Evolutionary conservation across 2,113 vertebrate genomes (phyloP).

Genomic region (Fulmarus glacialis): DNA sequence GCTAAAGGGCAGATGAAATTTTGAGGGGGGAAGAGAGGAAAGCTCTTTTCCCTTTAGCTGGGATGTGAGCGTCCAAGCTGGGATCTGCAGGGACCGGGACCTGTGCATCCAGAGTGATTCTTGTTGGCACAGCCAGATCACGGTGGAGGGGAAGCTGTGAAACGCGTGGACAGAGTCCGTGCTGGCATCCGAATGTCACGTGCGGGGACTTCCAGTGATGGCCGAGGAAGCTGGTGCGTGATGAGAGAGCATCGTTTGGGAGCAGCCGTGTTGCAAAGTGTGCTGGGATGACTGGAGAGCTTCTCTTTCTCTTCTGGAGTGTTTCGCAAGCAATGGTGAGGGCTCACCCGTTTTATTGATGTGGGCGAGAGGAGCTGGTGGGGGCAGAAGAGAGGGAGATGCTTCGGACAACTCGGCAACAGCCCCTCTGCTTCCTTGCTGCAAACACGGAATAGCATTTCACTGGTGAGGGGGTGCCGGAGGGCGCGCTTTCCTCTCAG

Average conservation of each 20-base stretch:
- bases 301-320: neutral
- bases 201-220: rapidly evolving
- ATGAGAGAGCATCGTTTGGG: rapidly evolving
- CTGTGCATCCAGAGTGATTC: neutral
- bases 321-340: neutral
- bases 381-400: neutral
- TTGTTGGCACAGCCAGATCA: neutral
- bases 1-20: rapidly evolving
- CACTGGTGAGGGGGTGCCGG: neutral
- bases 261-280: rapidly evolving
- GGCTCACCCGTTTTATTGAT: rapidly evolving
- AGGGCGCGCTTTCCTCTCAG: rapidly evolving
- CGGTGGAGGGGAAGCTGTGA: rapidly evolving
- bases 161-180: rapidly evolving
- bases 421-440: neutral
- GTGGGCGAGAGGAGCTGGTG: no score
- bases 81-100: neutral
- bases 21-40: neutral
- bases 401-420: rapidly evolving
- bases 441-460: rapidly evolving
- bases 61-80: neutral
- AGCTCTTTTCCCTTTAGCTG: neutral
- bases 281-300: neutral
- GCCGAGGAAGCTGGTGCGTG: rapidly evolving
- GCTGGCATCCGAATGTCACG: rapidly evolving